A percentile compares a stretch with the other conserved stretches of the same genome.
phyloP scores from a whole-genome alignment of 2,888 invertebrate species.

The Eubasilissa splendida region DNA sequence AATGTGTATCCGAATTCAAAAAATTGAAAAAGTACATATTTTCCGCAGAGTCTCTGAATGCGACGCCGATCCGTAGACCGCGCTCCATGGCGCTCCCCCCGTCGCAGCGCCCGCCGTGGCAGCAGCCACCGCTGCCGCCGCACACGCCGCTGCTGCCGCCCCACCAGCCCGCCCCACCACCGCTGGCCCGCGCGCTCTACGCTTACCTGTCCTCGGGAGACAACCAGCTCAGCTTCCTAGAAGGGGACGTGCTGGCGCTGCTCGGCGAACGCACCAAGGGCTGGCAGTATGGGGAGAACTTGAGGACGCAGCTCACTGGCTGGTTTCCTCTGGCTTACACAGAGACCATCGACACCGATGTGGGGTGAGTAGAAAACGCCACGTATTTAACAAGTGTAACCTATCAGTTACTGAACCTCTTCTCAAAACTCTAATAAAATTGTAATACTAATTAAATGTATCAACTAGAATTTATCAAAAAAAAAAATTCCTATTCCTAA shows the following conservation, averaged over 20 bases:
- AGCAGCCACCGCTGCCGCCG: constrained; percentile 63
- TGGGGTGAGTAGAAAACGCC: constrained; percentile 68
- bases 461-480: no score
- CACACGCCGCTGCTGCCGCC: constrained; percentile 63
- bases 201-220: constrained; percentile 92
- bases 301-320: constrained; percentile 91
- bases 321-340: constrained; percentile 98
- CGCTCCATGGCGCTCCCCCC: constrained; percentile 78
- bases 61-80: constrained; percentile 71
- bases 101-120: constrained; percentile 79
- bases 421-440: no score
- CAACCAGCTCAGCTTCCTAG: constrained; percentile 93
- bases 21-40: no score
- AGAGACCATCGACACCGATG: constrained; percentile 79
- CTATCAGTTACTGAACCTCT: no score
- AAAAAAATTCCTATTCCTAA: no score
- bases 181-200: constrained; percentile 88
- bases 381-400: not conserved
- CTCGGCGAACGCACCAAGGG: constrained; percentile 94
- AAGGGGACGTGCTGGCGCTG: constrained; percentile 90
- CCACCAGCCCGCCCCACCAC: constrained; percentile 75
- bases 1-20: no score
- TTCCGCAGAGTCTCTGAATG: constrained; percentile 56
- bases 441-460: no score
- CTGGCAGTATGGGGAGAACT: constrained; percentile 97